Evolutionary conservation across 2,113 vertebrate species (phyloP), one percentile per base, ranked within the genome.

Genomic region (Salvator merianae): DNA sequence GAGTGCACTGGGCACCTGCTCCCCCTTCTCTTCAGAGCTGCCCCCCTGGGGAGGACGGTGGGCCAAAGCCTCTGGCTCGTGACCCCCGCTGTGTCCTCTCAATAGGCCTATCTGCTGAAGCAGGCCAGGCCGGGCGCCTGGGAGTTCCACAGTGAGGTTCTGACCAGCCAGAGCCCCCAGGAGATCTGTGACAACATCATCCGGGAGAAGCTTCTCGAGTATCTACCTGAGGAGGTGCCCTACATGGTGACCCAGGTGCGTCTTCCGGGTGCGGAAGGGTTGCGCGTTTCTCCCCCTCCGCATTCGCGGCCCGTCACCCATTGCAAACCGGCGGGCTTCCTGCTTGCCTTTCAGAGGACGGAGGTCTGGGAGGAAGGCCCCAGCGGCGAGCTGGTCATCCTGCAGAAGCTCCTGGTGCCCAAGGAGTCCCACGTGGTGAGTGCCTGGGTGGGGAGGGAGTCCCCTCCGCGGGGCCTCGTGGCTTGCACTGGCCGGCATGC

Each of bases 181-280:
- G 96, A 98, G 66, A 84, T 99, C 91, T 99, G 98, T 69, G 22
- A 89, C 70, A 98, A 98, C 76, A 93, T 96, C 55, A 95, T 99
- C 92, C 94, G 98, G 89, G 98, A 97, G 94, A 99, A 98, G 90
- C 91, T 99, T 2, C 92, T 99, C 82, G 97, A 99, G 84, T 89
- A 97, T 84, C 94, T 99, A 85, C 98, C 98, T 0, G 92, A 97
- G 93, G 99, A 99, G 75, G 97, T 99, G 85, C 99, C 99, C 40
- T 99, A 99, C 13, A 90, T 85, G 0, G 84, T 99, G 77, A 92
- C 92, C n/a, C 98, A 98, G 98, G 99, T 99, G 88, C 91, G 50
- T 74, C 72, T 0, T 5, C 18, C 1, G 53, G 32, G 32, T 2
- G 12, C 26, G 22, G n/a, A 24, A 9, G 20, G 13, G 20, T 8